phyloP scores from a whole-genome alignment of 2,888 invertebrate species.

The Cinara cedri region DNA sequence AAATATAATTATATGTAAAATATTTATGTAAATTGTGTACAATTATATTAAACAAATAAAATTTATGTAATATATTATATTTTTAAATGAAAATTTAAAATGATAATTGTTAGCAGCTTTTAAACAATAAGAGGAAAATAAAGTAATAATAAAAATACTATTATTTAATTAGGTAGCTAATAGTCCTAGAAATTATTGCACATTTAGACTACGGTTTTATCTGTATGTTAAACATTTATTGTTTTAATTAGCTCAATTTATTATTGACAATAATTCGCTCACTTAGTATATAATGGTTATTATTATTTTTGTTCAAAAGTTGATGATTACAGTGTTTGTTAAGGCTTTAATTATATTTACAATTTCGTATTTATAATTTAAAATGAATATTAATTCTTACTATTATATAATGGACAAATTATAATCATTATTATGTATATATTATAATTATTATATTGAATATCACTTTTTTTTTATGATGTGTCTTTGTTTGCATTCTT shows the following conservation, averaged over 20 bases:
- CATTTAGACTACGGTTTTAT: neutral
- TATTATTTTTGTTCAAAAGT: conserved; percentile 30
- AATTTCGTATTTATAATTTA: conserved; percentile 20
- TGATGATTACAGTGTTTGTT: conserved; percentile 3
- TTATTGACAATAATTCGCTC: conserved; percentile 55
- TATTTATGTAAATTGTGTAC: neutral
- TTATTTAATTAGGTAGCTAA: conserved; percentile 20
- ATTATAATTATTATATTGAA: conserved; percentile 18
- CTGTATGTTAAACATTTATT: conserved; percentile 32
- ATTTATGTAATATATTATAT: conserved; percentile 6
- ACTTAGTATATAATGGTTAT: conserved; percentile 45
- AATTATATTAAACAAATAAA: conserved; percentile 1
- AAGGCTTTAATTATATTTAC: conserved; percentile 23
- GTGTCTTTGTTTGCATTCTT: neutral
- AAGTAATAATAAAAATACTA: neutral
- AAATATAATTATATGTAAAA: conserved; percentile 17
- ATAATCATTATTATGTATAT: conserved; percentile 27
- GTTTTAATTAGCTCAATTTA: conserved; percentile 54
- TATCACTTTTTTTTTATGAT: conserved; percentile 17
- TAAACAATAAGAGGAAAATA: neutral
- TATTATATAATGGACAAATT: conserved; percentile 42
- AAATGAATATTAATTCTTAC: conserved; percentile 12
- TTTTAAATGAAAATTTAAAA: conserved; percentile 11
- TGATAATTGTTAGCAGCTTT: conserved; percentile 29
- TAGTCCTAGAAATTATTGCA: conserved; percentile 14